Base-by-base conservation (phyloP, 1,140 invertebrate genomes). In the Stegodyphus mimosarum region DNA sequence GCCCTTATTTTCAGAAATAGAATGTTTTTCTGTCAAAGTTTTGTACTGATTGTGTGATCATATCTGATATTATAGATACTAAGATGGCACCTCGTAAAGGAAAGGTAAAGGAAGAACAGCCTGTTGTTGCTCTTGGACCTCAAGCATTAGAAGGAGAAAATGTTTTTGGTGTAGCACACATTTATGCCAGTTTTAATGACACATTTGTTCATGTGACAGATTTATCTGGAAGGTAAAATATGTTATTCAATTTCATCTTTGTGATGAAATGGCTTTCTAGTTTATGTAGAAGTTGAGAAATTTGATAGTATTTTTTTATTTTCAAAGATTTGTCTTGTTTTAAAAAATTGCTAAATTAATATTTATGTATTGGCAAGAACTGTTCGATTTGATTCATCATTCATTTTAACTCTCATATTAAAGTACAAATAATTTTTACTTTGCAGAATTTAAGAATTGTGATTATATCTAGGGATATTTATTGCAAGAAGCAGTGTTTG, bases 161-260 rank as follows among this genome's bases (percentile, higher is more conserved):
- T 88, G 97, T 99, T 69, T 99, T 99, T 91, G 99, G 98, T 74
- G 98, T 99, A 7, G 98, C 98, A 77, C 99, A 99, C 91, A 99
- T 99, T 89, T 99, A 98, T 91, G 99, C 99, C 87, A 98, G 97
- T 87, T 99, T 99, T 92, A 99, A 99, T 90, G 99, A 99, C 91
- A 99, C 99, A 66, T 99, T 99, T 90, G 99, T 99, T 7, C 99
- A 99, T 92, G 97, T 99, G 60, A 99, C 99, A 6, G 99, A 99
- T 93, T 93, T 99, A 88, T 99, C 98, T 86, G 99, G 99, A 88
- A 95, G 93, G 94, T 94, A 60, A 60, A 33, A 33, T 33, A 33
- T 33, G 33, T 33, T 33, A 33, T 33, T 33, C 33, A 33, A 1
- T 33, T 33, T 33, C 33, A 7, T 50, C 5, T 50, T 73, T 13